Conservation (phyloP, 35 echinoderm and acorn worm species). For the Apostichopus parvimensis region DNA sequence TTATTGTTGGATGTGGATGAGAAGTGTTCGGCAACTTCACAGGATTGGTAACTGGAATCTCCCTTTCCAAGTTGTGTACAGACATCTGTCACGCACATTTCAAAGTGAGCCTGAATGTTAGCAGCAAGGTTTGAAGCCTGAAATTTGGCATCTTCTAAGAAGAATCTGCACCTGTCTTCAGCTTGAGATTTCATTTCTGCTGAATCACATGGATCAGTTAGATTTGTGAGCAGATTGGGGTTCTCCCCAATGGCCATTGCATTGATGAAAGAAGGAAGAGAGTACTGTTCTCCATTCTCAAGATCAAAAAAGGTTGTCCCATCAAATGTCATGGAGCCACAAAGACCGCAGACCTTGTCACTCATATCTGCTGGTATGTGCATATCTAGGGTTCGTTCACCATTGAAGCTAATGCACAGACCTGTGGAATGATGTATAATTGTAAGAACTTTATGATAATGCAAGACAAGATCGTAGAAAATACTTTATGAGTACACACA, state of each 20-base stretch:
- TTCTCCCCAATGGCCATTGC: background rate
- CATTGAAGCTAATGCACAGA: conserved; percentile 10
- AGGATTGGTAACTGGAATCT: background rate
- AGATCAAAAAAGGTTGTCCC: background rate
- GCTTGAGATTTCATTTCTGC: background rate
- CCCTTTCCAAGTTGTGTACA: background rate
- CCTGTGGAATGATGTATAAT: background rate
- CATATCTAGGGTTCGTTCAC: background rate
- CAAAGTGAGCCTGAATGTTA: background rate
- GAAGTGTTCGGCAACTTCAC: conserved; percentile 42
- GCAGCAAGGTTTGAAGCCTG: background rate
- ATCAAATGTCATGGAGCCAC: conserved; percentile 28
- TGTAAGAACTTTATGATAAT: too few relatives aligned
- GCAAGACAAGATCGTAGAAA: too few relatives aligned
- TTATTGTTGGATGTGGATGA: conserved; percentile 34
- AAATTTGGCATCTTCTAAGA: conserved; percentile 7
- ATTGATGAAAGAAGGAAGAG: conserved; percentile 9
- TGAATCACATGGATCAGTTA: background rate
- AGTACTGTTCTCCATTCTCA: background rate
- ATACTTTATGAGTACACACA: too few relatives aligned
- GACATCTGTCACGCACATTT: conserved; percentile 16
- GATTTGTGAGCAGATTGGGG: background rate
- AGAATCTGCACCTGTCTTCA: background rate
- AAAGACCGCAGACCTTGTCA: conserved; percentile 15
- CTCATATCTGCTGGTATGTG: conserved; percentile 6